Percentiles rank a stretch among this genome's conserved stretches.
phyloP scores from a whole-genome alignment of 2,888 invertebrate genomes.

The Cerastis leucographa region DNA sequence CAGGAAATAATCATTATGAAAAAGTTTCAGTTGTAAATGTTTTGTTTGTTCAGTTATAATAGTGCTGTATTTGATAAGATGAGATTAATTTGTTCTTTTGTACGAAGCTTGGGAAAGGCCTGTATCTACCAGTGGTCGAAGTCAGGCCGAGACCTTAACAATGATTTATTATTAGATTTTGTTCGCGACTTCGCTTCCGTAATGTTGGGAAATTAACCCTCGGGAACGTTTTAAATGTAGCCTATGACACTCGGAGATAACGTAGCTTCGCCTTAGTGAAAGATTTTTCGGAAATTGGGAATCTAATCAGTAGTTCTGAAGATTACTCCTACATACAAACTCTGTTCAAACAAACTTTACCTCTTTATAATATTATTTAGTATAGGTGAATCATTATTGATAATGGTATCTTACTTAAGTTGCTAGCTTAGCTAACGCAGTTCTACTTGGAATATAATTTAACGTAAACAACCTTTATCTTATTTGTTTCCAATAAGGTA shows the following conservation, averaged over 20 bases:
- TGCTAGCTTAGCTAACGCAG: not conserved
- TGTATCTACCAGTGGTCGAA: not conserved
- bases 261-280: not conserved
- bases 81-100: not conserved
- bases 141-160: not conserved
- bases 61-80: not conserved
- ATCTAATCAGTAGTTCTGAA: not conserved
- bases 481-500: too few relatives aligned
- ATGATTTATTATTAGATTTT: not conserved
- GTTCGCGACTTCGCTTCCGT: not conserved
- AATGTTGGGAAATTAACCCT: not conserved
- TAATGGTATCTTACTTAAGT: not conserved
- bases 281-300: not conserved
- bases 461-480: too few relatives aligned
- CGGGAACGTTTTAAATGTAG: not conserved
- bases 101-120: not conserved
- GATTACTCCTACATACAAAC: not conserved
- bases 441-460: not conserved
- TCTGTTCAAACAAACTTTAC: not conserved
- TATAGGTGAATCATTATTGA: not conserved
- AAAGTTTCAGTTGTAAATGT: not conserved
- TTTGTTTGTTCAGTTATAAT: not conserved
- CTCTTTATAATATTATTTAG: not conserved
- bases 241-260: not conserved
- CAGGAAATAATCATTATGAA: not conserved